These are phyloP conservation scores for Malurus leucopterus DNA, from an alignment of 2,797 vertebrate species.

Conservation along the genomic window DNA sequence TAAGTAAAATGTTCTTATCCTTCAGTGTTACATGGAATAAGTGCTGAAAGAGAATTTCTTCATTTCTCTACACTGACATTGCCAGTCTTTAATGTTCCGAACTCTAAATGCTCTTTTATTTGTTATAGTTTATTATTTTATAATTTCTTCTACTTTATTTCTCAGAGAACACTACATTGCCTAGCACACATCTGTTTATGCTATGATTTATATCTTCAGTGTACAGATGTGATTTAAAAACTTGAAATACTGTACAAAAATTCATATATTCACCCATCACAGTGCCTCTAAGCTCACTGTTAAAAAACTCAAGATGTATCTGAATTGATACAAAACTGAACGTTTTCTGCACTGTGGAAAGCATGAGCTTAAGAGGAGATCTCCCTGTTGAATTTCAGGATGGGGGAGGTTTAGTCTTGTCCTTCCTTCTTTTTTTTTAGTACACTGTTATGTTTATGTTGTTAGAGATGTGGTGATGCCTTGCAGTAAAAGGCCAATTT, in stretches of 20 bases:
- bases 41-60: not conserved
- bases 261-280: not conserved
- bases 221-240: not conserved
- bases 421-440: not conserved
- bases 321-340: not conserved
- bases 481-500: not conserved
- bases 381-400: not conserved
- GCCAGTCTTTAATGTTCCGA: not conserved
- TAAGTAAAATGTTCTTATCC: not conserved
- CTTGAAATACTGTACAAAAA: not conserved
- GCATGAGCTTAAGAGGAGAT: accelerated
- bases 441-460: not conserved
- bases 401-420: not conserved
- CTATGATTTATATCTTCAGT: not conserved
- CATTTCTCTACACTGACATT: not conserved
- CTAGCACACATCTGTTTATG: not conserved
- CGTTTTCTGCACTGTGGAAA: not conserved
- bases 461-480: not conserved
- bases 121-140: not conserved
- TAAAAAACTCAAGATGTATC: not conserved
- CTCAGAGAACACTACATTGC: not conserved
- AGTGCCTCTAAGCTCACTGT: not conserved
- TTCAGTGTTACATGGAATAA: not conserved
- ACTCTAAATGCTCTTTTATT: not conserved
- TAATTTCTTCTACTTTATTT: not conserved